These are phyloP conservation scores for Onychostoma macrolepis DNA, from an alignment of 2,113 vertebrate genomes.

Conservation along the genomic window DNA sequence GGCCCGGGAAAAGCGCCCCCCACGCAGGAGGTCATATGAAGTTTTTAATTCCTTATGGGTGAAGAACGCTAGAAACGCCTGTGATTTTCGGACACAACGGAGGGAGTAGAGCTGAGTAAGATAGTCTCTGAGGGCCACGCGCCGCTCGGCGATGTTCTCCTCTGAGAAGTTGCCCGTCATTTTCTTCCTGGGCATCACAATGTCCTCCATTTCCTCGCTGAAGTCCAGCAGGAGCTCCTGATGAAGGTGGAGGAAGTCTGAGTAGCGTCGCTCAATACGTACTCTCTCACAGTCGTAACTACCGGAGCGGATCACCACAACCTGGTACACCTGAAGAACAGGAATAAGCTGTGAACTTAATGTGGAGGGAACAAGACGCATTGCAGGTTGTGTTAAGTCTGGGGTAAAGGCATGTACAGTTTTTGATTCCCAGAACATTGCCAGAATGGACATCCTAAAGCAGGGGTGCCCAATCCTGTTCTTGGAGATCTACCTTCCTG, in stretches of 20 bases:
- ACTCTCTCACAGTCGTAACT: slow-evolving; percentile 85
- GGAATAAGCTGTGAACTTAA: neutral
- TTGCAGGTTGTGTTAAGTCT: neutral
- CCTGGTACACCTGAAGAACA: slow-evolving; percentile 80
- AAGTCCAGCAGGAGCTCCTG: slow-evolving; percentile 81
- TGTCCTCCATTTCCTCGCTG: slow-evolving; percentile 87
- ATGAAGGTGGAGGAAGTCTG: slow-evolving; percentile 86
- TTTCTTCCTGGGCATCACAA: slow-evolving; percentile 82
- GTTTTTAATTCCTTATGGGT: slow-evolving; percentile 79
- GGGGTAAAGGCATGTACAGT: neutral
- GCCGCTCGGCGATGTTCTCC: slow-evolving; percentile 82
- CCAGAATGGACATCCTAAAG: neutral
- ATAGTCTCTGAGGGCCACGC: slow-evolving; percentile 85
- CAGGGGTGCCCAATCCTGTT: neutral
- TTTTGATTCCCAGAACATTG: neutral
- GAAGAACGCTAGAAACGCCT: slow-evolving; percentile 81
- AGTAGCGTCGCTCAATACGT: slow-evolving; percentile 86
- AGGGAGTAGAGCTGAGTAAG: slow-evolving; percentile 78
- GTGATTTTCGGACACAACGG: slow-evolving; percentile 78
- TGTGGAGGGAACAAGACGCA: neutral
- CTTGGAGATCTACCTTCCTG: neutral
- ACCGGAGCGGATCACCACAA: slow-evolving; percentile 88
- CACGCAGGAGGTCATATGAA: slow-evolving; percentile 82
- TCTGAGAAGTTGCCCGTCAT: slow-evolving; percentile 83
- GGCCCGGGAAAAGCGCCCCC: slow-evolving; percentile 82